Conservation (phyloP, 23 tunicate species). For the Styela plicata region DNA sequence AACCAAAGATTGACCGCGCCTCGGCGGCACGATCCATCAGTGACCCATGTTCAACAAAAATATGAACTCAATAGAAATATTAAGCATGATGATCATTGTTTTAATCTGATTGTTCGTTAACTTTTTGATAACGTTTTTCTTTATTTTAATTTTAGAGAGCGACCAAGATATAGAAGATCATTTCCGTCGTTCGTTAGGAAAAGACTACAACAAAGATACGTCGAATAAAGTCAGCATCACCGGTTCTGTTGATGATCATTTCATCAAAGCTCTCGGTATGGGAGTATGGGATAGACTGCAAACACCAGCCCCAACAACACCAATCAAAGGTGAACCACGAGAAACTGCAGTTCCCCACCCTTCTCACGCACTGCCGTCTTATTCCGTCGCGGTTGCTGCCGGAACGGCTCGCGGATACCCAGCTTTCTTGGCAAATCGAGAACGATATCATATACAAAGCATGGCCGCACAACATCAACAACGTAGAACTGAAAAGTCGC, state of each 20-base stretch:
- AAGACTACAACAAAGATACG: slow-evolving; percentile 46
- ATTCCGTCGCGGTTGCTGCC: slow-evolving; percentile 19
- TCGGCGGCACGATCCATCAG: no score
- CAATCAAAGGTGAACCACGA: slow-evolving; percentile 24
- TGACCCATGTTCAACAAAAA: no score
- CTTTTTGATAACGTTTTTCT: no score
- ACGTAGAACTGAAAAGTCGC: neutral
- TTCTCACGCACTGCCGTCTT: slow-evolving; percentile 14
- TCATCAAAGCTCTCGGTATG: slow-evolving; percentile 59
- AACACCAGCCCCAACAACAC: slow-evolving; percentile 15
- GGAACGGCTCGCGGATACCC: neutral
- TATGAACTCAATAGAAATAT: no score
- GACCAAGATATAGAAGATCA: slow-evolving; percentile 51
- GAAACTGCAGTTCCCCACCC: neutral
- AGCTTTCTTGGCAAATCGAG: neutral
- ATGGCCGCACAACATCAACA: neutral
- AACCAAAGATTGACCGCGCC: no score
- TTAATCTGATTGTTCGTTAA: no score
- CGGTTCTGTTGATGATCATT: slow-evolving; percentile 77
- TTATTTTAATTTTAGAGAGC: neutral
- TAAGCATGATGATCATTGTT: no score
- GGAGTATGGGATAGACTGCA: slow-evolving; percentile 50
- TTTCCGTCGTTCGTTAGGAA: slow-evolving; percentile 70
- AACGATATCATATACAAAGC: slow-evolving; percentile 20
- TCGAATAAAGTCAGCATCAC: slow-evolving; percentile 53